These are phyloP conservation scores for Rhynchomys soricoides DNA, from an alignment of 2,113 vertebrate genomes.

Conservation along the genomic window DNA sequence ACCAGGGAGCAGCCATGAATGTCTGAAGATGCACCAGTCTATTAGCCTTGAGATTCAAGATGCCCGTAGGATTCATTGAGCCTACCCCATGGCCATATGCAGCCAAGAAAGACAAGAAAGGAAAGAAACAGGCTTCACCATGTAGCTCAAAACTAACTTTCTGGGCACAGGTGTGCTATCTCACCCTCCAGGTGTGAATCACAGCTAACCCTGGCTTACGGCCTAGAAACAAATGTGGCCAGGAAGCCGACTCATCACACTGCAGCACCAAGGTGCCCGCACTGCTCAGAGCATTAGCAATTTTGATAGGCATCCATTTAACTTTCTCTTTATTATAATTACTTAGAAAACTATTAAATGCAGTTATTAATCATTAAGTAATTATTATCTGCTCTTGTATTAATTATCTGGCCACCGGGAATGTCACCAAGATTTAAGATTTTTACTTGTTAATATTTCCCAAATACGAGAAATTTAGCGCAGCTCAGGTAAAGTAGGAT, in stretches of 20 bases:
- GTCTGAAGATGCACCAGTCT: neutral
- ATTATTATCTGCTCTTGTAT: conserved; percentile 77
- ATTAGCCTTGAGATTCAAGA: neutral
- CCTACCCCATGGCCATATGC: neutral
- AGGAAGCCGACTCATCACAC: neutral
- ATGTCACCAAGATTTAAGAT: conserved; percentile 74
- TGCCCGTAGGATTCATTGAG: neutral
- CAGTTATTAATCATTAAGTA: conserved; percentile 76
- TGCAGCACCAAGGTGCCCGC: neutral
- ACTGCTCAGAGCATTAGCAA: neutral
- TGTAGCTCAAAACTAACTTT: too few relatives aligned
- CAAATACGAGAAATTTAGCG: conserved; percentile 14
- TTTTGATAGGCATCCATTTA: conserved; percentile 51
- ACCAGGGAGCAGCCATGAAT: neutral
- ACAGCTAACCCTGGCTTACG: neutral
- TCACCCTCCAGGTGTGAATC: neutral
- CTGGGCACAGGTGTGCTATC: neutral
- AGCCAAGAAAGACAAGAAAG: neutral
- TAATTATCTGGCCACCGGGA: conserved; percentile 77
- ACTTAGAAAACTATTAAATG: conserved; percentile 72
- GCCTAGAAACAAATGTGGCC: neutral
- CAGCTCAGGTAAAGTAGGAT: neutral
- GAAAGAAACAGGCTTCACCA: neutral
- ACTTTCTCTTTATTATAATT: conserved; percentile 57
- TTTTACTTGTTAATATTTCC: conserved; percentile 72